Evolutionary conservation across 2,113 vertebrate species (phyloP), one percentile per base, ranked within the genome.

Genomic region (Oreochromis tanganicae): DNA sequence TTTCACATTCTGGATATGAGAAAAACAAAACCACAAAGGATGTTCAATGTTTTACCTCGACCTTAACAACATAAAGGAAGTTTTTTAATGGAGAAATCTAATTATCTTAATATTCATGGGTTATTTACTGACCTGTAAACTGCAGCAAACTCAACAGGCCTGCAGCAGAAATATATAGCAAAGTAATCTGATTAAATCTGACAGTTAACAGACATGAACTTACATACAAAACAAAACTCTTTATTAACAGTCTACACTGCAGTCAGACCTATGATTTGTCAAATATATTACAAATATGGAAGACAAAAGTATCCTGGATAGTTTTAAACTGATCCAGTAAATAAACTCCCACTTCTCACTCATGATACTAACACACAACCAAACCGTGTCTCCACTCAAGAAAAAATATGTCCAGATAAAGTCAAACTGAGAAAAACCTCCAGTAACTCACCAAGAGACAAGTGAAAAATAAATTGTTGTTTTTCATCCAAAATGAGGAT

Each of bases 111-210:
- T 54, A 29, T 41, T 32, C 3, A 84, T 29, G 4, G 1, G 4
- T 73, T 85, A 43, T 9, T 27, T 17, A 95, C 92, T 89, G 57
- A 95, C 95, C 94, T 91, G 90, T 79, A 54, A 83, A 59, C 52
- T 81, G 86, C 1, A 63, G 73, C 16, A 91, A 52, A 82, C 54
- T 90, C 83, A 95, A 78, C 11, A 95, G 68, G 92, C 93, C 95
- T 95, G 48, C 55, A 91, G 73, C 9, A 87, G 41, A 83, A 87
- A 86, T 9, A 34, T 66, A 66, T 36, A 13, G 9, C 61, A 4
- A 29, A 59, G 43, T 34, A 6, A 24, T 75, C 9, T 46, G 46
- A 29, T 75, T 75, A 75, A 75, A 27, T 0, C 9, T 29, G 24
- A 50, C 24, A 75, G n/a, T 41, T 2, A 41, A 0, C 21, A 73